Conservation (phyloP, 2,797 vertebrate genomes). For the Okamejei kenojei region DNA sequence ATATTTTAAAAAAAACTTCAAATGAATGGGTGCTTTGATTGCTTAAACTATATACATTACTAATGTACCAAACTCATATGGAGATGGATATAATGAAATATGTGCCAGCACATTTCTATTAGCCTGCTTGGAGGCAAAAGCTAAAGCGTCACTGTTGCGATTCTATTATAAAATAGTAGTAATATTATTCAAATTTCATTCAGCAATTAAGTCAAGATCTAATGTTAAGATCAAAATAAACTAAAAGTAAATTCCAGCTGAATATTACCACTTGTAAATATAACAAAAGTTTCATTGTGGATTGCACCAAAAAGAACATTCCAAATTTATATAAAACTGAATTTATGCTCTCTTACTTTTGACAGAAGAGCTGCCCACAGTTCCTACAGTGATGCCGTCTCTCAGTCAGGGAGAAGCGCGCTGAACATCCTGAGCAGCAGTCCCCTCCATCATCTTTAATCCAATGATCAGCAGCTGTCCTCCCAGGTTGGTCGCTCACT, state of each 20-base stretch:
- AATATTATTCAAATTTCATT: not conserved
- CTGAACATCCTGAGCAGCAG: constrained; percentile 83
- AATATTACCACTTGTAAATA: not conserved
- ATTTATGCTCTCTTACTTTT: constrained; percentile 70
- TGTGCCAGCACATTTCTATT: too few relatives aligned
- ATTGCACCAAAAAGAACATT: not conserved
- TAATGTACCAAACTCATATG: too few relatives aligned
- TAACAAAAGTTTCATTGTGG: not conserved
- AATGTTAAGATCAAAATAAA: not conserved
- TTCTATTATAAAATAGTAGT: too few relatives aligned
- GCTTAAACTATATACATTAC: too few relatives aligned
- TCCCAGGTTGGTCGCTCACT: constrained; percentile 90
- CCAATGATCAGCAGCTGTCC: constrained; percentile 94
- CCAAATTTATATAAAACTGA: not conserved
- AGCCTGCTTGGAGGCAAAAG: too few relatives aligned
- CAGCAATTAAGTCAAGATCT: not conserved
- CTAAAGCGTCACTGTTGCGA: too few relatives aligned
- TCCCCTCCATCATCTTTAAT: constrained; percentile 96
- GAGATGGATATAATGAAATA: too few relatives aligned
- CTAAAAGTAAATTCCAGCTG: not conserved
- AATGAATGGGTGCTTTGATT: too few relatives aligned
- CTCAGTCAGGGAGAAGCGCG: constrained; percentile 92
- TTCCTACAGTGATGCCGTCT: constrained; percentile 94
- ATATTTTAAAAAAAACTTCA: too few relatives aligned
- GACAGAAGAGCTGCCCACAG: constrained; percentile 97